Percentiles rank a stretch among this genome's conserved stretches.
These are phyloP conservation scores for Taeniopygia guttata DNA, from an alignment of 2,797 vertebrate genomes.

Conservation along the genomic window DNA sequence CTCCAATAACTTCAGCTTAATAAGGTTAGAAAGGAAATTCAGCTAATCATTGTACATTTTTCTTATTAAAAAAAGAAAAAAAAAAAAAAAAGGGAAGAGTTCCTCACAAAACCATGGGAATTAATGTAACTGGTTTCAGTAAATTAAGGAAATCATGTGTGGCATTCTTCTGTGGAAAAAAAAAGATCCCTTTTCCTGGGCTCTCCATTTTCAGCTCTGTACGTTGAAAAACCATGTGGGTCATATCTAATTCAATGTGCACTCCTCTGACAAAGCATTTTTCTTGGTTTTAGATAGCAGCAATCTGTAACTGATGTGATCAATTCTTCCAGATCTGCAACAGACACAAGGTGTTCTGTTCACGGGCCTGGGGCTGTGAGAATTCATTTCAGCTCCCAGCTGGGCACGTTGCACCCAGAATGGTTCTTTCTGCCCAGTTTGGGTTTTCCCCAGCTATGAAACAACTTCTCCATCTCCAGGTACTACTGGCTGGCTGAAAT, in stretches of 20 bases:
- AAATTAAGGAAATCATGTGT: conserved; percentile 33
- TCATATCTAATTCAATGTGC: neutral
- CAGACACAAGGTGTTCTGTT: accelerated
- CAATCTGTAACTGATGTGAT: neutral
- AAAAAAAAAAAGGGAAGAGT: neutral
- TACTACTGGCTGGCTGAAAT: neutral
- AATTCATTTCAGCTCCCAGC: neutral
- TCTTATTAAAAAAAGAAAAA: neutral
- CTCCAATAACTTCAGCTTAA: neutral
- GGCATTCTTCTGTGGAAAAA: neutral
- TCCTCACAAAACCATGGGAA: neutral
- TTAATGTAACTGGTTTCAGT: neutral
- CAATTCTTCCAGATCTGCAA: neutral
- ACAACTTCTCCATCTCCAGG: neutral
- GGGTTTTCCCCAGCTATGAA: neutral
- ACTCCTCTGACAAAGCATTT: neutral
- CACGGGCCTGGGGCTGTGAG: neutral
- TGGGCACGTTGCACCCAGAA: neutral
- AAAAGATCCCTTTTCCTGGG: neutral
- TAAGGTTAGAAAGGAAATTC: neutral
- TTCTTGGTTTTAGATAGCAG: neutral
- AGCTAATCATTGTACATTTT: neutral
- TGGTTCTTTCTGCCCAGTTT: neutral
- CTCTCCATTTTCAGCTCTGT: neutral
- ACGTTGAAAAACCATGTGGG: neutral